Percentiles rank a stretch among this genome's conserved stretches.
phyloP scores from a whole-genome alignment of 2,797 vertebrate genomes.

The Gastrophryne carolinensis region DNA sequence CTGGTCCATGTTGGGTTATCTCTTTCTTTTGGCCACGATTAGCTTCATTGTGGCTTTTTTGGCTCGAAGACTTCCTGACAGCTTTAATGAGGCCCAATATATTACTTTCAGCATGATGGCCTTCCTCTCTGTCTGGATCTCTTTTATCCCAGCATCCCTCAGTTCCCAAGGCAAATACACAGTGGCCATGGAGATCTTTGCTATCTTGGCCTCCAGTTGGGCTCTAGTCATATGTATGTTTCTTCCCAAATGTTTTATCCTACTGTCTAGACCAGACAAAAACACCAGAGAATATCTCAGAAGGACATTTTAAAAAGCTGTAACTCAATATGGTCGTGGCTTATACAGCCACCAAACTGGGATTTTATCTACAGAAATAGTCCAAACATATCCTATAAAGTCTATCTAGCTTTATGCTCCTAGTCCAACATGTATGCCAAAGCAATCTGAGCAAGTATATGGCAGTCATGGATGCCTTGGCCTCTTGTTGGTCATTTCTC shows the following conservation, averaged over 20 bases:
- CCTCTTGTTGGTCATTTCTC: too few relatives aligned
- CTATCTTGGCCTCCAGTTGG: neutral
- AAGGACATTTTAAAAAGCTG: too few relatives aligned
- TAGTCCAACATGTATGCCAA: too few relatives aligned
- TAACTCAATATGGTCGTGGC: too few relatives aligned
- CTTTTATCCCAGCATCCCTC: constrained; percentile 39
- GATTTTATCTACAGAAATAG: too few relatives aligned
- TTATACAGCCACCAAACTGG: too few relatives aligned
- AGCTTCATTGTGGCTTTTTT: constrained; percentile 46
- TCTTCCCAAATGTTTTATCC: neutral
- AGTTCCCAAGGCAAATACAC: constrained; percentile 26
- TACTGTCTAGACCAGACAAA: neutral
- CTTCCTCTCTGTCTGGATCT: constrained; percentile 49
- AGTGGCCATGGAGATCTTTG: neutral
- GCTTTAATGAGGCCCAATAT: constrained; percentile 39
- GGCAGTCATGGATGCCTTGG: too few relatives aligned
- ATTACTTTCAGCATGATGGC: constrained; percentile 52
- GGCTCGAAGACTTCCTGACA: constrained; percentile 44
- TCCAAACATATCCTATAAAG: too few relatives aligned
- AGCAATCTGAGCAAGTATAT: too few relatives aligned
- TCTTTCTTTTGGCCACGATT: constrained; percentile 34
- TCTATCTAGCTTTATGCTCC: too few relatives aligned
- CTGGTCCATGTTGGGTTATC: constrained; percentile 46
- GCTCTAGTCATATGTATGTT: neutral
- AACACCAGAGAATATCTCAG: neutral